A percentile compares a stretch with the other conserved stretches of the same genome.
phyloP scores from a whole-genome alignment of 2,113 vertebrate species.

The Rhynchopsitta pachyrhyncha region DNA sequence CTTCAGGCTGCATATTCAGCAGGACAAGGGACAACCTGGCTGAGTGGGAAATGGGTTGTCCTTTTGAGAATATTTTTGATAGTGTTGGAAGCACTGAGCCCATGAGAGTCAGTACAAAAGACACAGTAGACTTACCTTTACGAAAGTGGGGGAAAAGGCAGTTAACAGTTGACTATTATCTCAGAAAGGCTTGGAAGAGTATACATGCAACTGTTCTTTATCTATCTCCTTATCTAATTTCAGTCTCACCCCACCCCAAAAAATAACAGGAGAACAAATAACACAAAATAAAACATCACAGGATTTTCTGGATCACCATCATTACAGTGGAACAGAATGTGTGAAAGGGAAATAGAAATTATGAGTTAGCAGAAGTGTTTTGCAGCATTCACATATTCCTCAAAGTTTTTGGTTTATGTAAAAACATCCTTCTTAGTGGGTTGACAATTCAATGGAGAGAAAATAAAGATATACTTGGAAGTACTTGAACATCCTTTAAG shows the following conservation, averaged over 20 bases:
- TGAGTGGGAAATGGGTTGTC: accelerated
- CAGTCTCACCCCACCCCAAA: background rate
- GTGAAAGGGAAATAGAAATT: background rate
- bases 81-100: background rate
- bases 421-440: background rate
- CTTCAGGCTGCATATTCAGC: background rate
- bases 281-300: background rate
- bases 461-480: background rate
- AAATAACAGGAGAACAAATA: background rate
- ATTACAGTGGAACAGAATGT: background rate
- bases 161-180: background rate
- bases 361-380: background rate
- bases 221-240: background rate
- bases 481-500: background rate
- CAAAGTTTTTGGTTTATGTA: background rate
- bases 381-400: background rate
- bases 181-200: background rate
- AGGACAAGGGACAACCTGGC: accelerated
- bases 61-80: background rate
- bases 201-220: background rate
- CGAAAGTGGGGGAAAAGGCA: background rate
- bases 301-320: background rate
- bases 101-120: background rate
- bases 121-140: accelerated
- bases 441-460: background rate